These are phyloP conservation scores for Drosophila willistoni DNA, from an alignment of 1,140 invertebrate species.

Conservation along the genomic window DNA sequence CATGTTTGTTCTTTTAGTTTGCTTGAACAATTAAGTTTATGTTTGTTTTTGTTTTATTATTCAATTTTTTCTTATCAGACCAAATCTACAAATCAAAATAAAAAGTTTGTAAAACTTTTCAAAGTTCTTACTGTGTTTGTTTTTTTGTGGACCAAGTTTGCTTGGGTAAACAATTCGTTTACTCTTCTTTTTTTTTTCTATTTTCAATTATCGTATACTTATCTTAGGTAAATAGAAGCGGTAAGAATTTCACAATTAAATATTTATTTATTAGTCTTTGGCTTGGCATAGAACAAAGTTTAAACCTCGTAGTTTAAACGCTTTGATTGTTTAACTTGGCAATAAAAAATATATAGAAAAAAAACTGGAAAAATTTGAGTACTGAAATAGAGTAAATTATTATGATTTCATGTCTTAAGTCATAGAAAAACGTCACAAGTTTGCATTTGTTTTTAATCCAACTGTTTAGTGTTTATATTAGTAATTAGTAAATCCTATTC, in stretches of 20 bases:
- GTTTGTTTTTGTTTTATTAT: conserved; percentile 12
- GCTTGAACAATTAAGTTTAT: conserved; percentile 37
- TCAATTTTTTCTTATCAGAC: background rate
- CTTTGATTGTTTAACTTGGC: too few relatives aligned
- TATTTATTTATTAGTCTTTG: conserved; percentile 5
- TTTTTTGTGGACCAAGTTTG: background rate
- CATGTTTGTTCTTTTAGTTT: conserved; percentile 31
- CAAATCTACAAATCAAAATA: conserved; percentile 1
- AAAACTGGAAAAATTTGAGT: too few relatives aligned
- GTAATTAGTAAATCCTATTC: too few relatives aligned
- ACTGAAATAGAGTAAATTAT: too few relatives aligned
- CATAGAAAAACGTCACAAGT: too few relatives aligned
- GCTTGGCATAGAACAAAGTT: too few relatives aligned
- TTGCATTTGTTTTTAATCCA: too few relatives aligned
- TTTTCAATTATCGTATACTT: conserved; percentile 2
- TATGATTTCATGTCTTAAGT: too few relatives aligned
- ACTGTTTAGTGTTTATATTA: too few relatives aligned
- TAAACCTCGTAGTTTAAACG: too few relatives aligned
- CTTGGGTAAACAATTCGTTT: background rate
- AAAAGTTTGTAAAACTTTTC: background rate
- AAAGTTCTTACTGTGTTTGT: background rate
- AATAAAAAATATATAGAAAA: too few relatives aligned
- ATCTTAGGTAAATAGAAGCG: background rate
- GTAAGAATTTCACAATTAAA: conserved; percentile 4
- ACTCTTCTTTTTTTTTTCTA: background rate